Base-by-base conservation (phyloP, 1,140 invertebrate species). In the Cotesia typhae region DNA sequence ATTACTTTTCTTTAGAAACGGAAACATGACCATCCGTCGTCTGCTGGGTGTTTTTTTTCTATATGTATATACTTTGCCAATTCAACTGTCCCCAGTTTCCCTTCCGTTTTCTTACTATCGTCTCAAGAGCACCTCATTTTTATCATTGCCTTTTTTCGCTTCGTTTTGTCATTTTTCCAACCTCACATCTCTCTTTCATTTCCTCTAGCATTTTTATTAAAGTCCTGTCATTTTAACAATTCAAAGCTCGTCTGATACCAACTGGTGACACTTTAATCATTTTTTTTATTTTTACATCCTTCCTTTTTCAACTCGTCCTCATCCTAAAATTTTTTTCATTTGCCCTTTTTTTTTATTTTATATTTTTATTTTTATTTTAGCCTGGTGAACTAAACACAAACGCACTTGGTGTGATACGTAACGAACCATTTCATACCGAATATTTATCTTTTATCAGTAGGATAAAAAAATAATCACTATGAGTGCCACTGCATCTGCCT, bases 1-100 rank as follows among this genome's bases (percentile, higher is more conserved):
- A 76, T 80, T 79, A 78, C 72, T 80, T 64, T 67, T 59, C 59
- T 68, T 37, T 28, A 51, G 52, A 57, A 71, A 61, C 61, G 72
- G 68, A 72, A 70, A 74, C 72, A 57, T 74, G 73, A 74, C 67
- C 72, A 76, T 73, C 63, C 55, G 66, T 70, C 67, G 53, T 53
- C 67, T 36, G 35, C 6, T 4, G 14, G 57, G 10, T n/a, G 63
- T 63, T 64, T 51, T 7, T 17, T 61, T 72, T 74, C 55, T 57
- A 75, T 71, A 67, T 72, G 61, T 17, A 28, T 35, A 17, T 52
- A 17, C 36, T n/a, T 35, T 64, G 70, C 59, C 59, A 63, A 68
- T 73, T 55, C 71, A 71, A 12, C 47, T 35, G 41, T 67, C 57
- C 47, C 20, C 35, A 36, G n/a, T 51, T 61, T 53, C 37, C n/a